Evolutionary conservation across 2,888 invertebrate species (phyloP).

Genomic region (Callyntrura sp.): DNA sequence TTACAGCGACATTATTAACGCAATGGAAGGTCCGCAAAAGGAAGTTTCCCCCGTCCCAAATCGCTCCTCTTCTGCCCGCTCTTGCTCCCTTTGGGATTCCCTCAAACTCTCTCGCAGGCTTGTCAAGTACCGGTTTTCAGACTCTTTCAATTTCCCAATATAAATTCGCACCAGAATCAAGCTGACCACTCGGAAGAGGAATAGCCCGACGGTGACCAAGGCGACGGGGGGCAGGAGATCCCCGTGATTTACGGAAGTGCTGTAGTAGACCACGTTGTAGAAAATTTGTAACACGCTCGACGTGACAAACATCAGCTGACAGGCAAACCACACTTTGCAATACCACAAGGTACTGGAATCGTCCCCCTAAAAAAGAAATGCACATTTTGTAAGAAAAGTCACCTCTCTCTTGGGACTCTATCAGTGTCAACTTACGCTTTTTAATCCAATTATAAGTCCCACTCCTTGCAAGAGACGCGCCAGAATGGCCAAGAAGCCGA

Average conservation of each 20-base stretch:
- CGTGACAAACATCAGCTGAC: neutral
- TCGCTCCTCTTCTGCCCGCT: neutral
- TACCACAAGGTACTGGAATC: neutral
- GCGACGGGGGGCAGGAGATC: neutral
- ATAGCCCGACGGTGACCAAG: neutral
- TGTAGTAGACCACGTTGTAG: neutral
- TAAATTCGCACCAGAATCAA: neutral
- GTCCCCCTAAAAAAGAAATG: neutral
- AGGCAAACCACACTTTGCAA: constrained; percentile 7
- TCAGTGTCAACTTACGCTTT: constrained; percentile 14
- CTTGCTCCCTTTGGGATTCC: neutral
- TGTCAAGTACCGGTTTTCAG: neutral
- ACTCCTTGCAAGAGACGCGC: neutral
- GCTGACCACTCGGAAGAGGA: neutral
- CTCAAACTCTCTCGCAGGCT: too few species aligned
- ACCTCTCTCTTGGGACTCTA: neutral
- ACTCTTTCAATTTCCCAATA: neutral
- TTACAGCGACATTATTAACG: constrained; percentile 7
- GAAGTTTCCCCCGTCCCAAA: neutral
- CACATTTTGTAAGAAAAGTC: neutral
- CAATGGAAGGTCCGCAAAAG: constrained; percentile 13
- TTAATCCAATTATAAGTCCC: neutral
- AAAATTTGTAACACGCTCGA: neutral
- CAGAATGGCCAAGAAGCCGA: neutral
- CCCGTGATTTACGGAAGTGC: neutral